Base-by-base conservation (phyloP, 2,888 invertebrate species). In the Minunthozetes semirufus region DNA sequence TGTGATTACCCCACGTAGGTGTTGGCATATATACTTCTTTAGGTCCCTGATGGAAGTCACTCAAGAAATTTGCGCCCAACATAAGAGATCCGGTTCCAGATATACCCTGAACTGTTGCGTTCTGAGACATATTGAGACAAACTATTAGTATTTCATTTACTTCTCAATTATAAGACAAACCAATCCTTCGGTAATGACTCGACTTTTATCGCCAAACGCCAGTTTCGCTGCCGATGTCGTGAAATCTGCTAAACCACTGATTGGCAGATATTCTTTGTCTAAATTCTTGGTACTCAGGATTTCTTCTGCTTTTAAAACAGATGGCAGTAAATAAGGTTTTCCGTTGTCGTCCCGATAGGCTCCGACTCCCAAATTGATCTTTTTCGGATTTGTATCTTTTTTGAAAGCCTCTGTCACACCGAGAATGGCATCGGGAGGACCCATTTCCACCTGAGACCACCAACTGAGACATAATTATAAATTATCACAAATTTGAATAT, bases 1-100 rank as follows among this genome's bases (percentile, higher is more conserved):
- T 90, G 83, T 99, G 99, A 84, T 99, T 99, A 73, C 98, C 98
- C 99, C 99, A 99, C 0, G 98, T 90, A 5, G 99, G 99, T 1
- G 87, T 85, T 6, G 99, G 97, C 79, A 98, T 81, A 85, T 93
- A 97, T 71, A 87, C 82, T 77, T 89, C 90, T 84, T 94, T 94
- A 79, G 85, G 87, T 48, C 90, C 89, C 72, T 81, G 78, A 84
- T 90, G 92, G 84, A 90, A 93, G 79, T 88, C 82, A 48, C 79
- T 75, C 77, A 97, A 84, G 83, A 95, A 98, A 77, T 90, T 91
- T 56, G 91, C 90, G 38, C 97, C 99, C 71, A 98, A 87, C 76
- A 94, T 88, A n/a, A 99, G 86, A 0, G 98, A 92, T 19, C 99
- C 99, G 17, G 99, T 99, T 73, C 99, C 99, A 78, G 97, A 97